Evolutionary conservation across 2,888 invertebrate species (phyloP).

Genomic region (Lithophane semibrunnea): DNA sequence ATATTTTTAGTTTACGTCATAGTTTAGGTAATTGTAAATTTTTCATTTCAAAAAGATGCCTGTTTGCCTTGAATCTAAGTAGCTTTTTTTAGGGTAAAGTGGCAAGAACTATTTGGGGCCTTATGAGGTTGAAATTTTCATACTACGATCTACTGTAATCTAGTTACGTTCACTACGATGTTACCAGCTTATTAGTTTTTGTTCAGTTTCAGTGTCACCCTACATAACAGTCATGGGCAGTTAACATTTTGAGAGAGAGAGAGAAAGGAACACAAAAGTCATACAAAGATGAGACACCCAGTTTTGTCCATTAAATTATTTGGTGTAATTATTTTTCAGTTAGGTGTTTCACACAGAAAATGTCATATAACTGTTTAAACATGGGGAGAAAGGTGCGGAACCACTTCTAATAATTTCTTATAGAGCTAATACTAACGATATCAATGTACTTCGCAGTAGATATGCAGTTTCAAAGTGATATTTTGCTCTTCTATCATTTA

Average conservation of each 20-base stretch:
- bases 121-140: background rate
- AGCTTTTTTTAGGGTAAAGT: background rate
- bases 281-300: background rate
- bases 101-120: background rate
- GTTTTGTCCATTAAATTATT: background rate
- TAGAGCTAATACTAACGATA: background rate
- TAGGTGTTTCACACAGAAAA: background rate
- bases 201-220: background rate
- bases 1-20: no score
- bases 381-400: background rate
- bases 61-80: background rate
- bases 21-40: no score
- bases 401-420: background rate
- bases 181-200: conserved; percentile 49
- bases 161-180: conserved; percentile 38
- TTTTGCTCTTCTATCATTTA: no score
- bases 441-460: conserved; percentile 20
- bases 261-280: background rate
- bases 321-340: background rate
- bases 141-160: conserved; percentile 3
- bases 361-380: background rate
- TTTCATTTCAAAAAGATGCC: background rate
- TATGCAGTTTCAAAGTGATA: background rate
- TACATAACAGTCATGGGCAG: background rate
- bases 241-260: background rate